A percentile compares a stretch with the other conserved stretches of the same genome.
Evolutionary conservation across 1,140 invertebrate genomes (phyloP).

Genomic region (Drosophila insularis): DNA sequence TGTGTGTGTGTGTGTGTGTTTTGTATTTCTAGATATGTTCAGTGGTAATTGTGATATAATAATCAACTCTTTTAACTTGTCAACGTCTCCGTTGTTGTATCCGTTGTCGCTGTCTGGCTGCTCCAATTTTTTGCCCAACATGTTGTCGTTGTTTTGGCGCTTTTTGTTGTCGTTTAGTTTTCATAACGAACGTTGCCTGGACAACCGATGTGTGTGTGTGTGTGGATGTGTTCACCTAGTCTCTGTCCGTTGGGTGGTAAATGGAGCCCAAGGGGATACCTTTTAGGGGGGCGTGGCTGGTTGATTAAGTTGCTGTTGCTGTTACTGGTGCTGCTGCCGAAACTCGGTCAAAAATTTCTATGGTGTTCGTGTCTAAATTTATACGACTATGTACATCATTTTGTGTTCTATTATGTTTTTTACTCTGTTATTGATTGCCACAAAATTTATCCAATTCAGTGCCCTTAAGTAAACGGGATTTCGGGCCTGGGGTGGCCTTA

Average conservation of each 20-base stretch:
- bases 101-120: slow-evolving; percentile 44
- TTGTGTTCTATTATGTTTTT: slow-evolving; percentile 46
- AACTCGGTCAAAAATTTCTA: slow-evolving; percentile 63
- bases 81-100: neutral
- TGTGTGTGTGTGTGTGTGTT: neutral
- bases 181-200: slow-evolving; percentile 73
- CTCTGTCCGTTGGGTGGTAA: neutral
- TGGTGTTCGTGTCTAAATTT: slow-evolving; percentile 69
- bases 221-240: slow-evolving; percentile 49
- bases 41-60: neutral
- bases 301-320: slow-evolving; percentile 17
- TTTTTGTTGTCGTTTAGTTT: slow-evolving; percentile 77
- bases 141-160: slow-evolving; percentile 50
- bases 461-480: slow-evolving; percentile 12
- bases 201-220: slow-evolving; percentile 48
- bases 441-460: slow-evolving; percentile 46
- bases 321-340: slow-evolving; percentile 18
- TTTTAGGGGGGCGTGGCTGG: slow-evolving; percentile 14
- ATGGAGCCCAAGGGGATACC: neutral
- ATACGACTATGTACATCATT: slow-evolving; percentile 56
- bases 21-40: neutral
- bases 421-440: slow-evolving; percentile 62
- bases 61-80: slow-evolving; percentile 10
- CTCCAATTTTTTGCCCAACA: slow-evolving; percentile 60
- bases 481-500: neutral